Evolutionary conservation across 2,888 invertebrate species (phyloP).

Genomic region (Camponotus fellah): DNA sequence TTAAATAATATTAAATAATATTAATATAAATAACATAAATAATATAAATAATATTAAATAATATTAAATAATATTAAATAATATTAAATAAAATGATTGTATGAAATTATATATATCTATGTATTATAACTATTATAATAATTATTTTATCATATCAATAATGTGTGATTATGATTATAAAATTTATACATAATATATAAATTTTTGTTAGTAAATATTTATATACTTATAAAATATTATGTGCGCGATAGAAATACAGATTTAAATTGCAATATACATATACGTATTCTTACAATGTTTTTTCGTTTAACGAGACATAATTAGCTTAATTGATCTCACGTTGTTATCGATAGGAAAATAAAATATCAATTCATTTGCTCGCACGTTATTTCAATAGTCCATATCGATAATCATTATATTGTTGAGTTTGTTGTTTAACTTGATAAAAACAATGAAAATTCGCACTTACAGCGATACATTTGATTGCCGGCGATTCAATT

Average conservation of each 20-base stretch:
- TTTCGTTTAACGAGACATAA: not conserved
- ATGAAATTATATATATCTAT: too few relatives aligned
- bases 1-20: too few relatives aligned
- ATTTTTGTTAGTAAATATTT: not conserved
- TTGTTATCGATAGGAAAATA: not conserved
- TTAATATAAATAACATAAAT: too few relatives aligned
- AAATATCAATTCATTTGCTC: not conserved
- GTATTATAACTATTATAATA: not conserved
- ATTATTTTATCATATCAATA: not conserved
- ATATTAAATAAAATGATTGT: not conserved
- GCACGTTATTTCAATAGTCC: constrained; percentile 27
- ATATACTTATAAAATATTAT: not conserved
- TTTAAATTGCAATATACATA: not conserved
- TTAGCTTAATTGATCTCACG: constrained; percentile 22
- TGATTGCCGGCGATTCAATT: constrained; percentile 39
- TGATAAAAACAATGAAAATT: constrained; percentile 46
- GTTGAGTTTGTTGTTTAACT: constrained; percentile 31
- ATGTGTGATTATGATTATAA: not conserved
- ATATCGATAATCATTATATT: constrained; percentile 11
- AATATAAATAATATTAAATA: not conserved
- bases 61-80: not conserved
- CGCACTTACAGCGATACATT: constrained; percentile 28
- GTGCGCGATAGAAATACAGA: not conserved
- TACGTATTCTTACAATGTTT: not conserved
- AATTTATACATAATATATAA: not conserved